These are phyloP conservation scores for Ryuthela nishihirai DNA, from an alignment of 2,888 invertebrate genomes.

Conservation along the genomic window DNA sequence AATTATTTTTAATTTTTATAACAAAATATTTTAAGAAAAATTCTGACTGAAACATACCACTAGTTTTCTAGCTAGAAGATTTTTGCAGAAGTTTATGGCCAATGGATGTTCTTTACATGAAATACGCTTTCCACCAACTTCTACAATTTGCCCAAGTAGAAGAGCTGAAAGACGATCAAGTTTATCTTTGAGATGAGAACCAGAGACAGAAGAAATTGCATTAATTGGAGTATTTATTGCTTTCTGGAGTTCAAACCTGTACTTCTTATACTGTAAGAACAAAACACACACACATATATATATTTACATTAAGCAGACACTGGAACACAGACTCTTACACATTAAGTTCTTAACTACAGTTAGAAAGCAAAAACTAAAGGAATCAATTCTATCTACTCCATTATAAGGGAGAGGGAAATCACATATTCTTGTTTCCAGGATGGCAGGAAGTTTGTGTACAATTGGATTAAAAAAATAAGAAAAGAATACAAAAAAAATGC, in stretches of 20 bases:
- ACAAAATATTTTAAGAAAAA: too few species aligned
- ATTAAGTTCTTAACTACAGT: too few species aligned
- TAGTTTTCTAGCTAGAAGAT: slow-evolving; percentile 68
- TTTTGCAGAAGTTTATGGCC: slow-evolving; percentile 64
- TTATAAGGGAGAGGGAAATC: too few species aligned
- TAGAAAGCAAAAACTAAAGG: not conserved
- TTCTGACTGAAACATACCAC: slow-evolving; percentile 56
- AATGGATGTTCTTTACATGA: slow-evolving; percentile 68
- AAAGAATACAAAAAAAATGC: too few species aligned
- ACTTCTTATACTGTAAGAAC: slow-evolving; percentile 62
- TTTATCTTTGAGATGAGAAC: slow-evolving; percentile 70
- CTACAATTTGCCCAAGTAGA: slow-evolving; percentile 65
- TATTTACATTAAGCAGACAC: too few species aligned
- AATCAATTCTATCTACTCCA: not conserved
- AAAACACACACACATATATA: not conserved
- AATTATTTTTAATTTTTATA: too few species aligned
- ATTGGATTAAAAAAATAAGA: too few species aligned
- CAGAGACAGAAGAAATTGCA: slow-evolving; percentile 72
- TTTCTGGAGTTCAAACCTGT: slow-evolving; percentile 70
- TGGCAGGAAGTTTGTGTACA: too few species aligned
- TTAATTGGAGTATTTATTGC: slow-evolving; percentile 84
- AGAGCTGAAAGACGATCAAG: slow-evolving; percentile 68
- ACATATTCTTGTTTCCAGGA: too few species aligned
- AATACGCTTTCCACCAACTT: slow-evolving; percentile 58
- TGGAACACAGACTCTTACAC: too few species aligned